These are phyloP conservation scores for Chaetura pelagica DNA, from an alignment of 2,113 vertebrate species.

Conservation along the genomic window DNA sequence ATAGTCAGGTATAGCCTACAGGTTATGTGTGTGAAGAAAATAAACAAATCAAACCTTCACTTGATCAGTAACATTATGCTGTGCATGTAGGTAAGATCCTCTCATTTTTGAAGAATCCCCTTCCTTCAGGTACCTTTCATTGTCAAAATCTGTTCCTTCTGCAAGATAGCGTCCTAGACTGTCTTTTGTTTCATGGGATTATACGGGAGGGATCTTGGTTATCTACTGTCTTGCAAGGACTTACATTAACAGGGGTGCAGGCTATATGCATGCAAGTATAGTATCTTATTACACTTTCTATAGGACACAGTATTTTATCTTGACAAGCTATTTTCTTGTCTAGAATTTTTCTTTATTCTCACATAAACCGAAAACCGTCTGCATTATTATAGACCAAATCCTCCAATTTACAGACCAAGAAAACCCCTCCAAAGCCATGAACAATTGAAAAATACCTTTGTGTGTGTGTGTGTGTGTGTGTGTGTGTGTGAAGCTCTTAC, in stretches of 20 bases:
- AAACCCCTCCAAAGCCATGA: background rate
- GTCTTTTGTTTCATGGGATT: background rate
- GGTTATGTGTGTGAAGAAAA: background rate
- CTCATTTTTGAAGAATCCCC: rapidly evolving
- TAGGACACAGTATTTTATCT: background rate
- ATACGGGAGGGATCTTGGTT: background rate
- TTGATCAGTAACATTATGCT: background rate
- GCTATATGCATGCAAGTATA: background rate
- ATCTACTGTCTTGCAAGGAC: background rate
- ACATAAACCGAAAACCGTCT: background rate
- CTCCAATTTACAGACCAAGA: background rate
- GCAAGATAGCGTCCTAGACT: background rate
- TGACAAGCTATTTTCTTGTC: background rate
- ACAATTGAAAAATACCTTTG: background rate
- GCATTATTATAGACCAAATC: background rate
- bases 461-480: background rate
- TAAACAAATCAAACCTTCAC: background rate
- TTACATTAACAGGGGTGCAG: background rate
- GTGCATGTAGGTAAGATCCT: background rate
- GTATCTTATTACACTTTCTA: background rate
- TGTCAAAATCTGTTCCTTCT: background rate
- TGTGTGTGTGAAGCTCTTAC: background rate
- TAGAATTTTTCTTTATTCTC: background rate
- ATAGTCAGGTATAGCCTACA: background rate
- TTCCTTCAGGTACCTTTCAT: background rate